Conservation (phyloP, 2,888 invertebrate species). For the Formica aserva region DNA sequence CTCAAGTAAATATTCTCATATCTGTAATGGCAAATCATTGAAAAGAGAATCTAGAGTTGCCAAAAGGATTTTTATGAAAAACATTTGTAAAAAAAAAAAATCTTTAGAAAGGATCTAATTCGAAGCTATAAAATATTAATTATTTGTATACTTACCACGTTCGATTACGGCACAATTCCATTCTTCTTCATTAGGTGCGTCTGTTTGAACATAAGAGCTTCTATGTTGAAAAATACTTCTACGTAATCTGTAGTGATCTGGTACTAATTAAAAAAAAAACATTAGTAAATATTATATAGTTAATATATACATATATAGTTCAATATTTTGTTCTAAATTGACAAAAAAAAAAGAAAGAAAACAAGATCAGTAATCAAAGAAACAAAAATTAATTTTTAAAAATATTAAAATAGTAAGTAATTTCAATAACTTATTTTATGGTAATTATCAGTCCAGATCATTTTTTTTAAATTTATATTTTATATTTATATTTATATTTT, state of each 20-base stretch:
- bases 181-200: not conserved
- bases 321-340: not conserved
- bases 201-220: not conserved
- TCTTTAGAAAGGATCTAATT: not conserved
- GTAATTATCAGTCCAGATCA: not conserved
- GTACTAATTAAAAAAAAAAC: not conserved
- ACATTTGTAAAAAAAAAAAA: not conserved
- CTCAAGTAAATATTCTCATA: not conserved
- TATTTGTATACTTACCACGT: not conserved
- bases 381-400: not conserved
- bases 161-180: constrained; percentile 14
- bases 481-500: too few relatives aligned
- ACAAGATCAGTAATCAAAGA: not conserved
- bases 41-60: not conserved
- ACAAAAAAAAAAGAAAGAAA: not conserved
- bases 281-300: constrained; percentile 12
- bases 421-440: not conserved
- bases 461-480: too few relatives aligned
- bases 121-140: not conserved
- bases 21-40: not conserved
- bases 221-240: not conserved
- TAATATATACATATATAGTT: not conserved
- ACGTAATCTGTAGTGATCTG: not conserved
- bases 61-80: not conserved
- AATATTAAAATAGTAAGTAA: not conserved